Evolutionary conservation across 2,888 invertebrate species (phyloP).

Genomic region (Dryococelus australis): DNA sequence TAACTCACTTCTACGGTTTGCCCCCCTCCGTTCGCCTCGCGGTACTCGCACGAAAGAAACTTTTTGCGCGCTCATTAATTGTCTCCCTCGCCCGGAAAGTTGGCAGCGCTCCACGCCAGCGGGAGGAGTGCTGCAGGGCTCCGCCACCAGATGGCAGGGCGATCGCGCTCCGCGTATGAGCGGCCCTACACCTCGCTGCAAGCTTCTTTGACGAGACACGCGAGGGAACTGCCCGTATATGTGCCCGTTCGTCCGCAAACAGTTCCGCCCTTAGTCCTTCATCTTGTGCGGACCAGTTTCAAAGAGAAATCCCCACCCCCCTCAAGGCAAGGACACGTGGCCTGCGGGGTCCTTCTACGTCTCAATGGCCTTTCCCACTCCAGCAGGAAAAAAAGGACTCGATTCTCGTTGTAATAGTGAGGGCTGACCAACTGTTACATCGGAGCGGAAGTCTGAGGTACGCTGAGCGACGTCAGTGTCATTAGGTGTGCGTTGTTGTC

Average conservation of each 20-base stretch:
- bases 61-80: conserved; percentile 16
- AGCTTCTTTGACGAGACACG: neutral
- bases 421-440: too few species aligned
- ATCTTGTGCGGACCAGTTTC: neutral
- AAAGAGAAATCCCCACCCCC: neutral
- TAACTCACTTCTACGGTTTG: neutral
- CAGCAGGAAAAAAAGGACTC: neutral
- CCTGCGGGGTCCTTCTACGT: neutral
- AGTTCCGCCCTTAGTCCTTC: neutral
- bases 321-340: too few species aligned
- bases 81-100: neutral
- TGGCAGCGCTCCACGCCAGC: neutral
- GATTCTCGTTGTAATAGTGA: neutral
- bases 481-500: too few species aligned
- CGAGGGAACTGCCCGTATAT: neutral
- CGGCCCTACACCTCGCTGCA: too few species aligned
- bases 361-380: neutral
- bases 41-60: neutral
- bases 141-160: neutral
- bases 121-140: neutral
- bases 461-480: too few species aligned
- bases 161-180: neutral
- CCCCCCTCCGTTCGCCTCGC: neutral
- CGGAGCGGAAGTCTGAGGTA: too few species aligned
- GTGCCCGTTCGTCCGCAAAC: neutral